Conservation (phyloP, 2,797 vertebrate genomes). For the Carduelis carduelis region DNA sequence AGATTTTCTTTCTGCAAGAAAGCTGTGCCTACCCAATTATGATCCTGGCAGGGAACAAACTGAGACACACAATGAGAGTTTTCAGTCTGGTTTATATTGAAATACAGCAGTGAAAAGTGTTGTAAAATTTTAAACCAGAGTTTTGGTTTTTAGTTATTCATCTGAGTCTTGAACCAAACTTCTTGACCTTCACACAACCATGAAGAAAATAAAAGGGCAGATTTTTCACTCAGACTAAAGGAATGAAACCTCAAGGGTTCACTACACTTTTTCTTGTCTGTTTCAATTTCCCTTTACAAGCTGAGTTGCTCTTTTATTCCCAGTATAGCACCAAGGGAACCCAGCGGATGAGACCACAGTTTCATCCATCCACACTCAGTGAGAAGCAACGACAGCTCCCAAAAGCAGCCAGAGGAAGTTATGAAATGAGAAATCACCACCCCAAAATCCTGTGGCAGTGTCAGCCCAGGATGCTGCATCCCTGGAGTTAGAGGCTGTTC, state of each 20-base stretch:
- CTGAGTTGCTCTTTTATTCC: not conserved
- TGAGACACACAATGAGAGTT: not conserved
- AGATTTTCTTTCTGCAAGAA: not conserved
- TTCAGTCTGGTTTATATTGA: not conserved
- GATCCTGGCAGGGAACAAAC: not conserved
- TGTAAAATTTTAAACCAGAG: not conserved
- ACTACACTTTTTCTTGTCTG: not conserved
- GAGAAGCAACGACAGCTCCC: not conserved
- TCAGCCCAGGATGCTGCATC: not conserved
- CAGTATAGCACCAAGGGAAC: not conserved
- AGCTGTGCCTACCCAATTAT: not conserved
- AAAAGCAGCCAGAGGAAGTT: not conserved
- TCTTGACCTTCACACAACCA: not conserved
- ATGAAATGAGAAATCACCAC: not conserved
- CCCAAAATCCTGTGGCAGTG: not conserved
- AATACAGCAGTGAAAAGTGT: not conserved
- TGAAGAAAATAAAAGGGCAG: not conserved
- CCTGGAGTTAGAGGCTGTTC: fast-evolving
- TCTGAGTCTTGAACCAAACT: not conserved
- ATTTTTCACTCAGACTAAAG: not conserved
- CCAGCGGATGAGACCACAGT: not conserved
- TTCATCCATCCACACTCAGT: not conserved
- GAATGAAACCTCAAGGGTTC: not conserved
- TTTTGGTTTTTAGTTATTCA: not conserved
- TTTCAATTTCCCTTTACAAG: not conserved